Conservation (phyloP, 2,113 vertebrate genomes). For the Micronisus gabar region DNA sequence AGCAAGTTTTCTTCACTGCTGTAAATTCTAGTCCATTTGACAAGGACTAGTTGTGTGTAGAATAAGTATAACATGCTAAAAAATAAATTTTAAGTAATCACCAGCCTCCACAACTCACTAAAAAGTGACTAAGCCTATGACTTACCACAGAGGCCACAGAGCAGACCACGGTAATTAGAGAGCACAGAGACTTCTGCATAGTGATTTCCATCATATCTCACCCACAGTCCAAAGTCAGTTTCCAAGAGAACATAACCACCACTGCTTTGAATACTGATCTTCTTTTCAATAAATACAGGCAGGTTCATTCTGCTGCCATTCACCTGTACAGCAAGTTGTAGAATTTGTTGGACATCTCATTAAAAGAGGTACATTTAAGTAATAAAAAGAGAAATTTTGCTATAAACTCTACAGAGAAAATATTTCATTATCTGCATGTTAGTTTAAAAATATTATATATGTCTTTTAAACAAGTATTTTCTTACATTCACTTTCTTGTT, state of each 20-base stretch:
- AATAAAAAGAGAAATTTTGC: background rate
- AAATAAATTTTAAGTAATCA: background rate
- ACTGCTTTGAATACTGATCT: slow-evolving; percentile 74
- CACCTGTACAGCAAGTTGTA: slow-evolving; percentile 55
- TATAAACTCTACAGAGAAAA: background rate
- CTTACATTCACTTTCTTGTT: slow-evolving; percentile 82
- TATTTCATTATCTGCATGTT: background rate
- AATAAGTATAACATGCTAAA: background rate
- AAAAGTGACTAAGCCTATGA: background rate
- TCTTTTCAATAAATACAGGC: slow-evolving; percentile 70
- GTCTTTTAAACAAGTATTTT: background rate
- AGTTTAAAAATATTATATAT: background rate
- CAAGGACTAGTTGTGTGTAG: background rate
- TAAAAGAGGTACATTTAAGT: background rate
- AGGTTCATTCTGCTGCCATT: slow-evolving; percentile 72
- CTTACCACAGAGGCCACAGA: slow-evolving; percentile 90
- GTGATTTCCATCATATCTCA: slow-evolving; percentile 88
- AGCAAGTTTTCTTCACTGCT: background rate
- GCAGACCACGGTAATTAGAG: slow-evolving; percentile 70
- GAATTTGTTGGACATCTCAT: background rate
- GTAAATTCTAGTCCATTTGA: background rate
- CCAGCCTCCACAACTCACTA: background rate
- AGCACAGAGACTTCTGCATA: slow-evolving; percentile 84
- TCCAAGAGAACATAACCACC: slow-evolving; percentile 84
- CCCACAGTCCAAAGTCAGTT: slow-evolving; percentile 80